phyloP scores from a whole-genome alignment of 1,140 invertebrate genomes.

The Cotesia typhae region DNA sequence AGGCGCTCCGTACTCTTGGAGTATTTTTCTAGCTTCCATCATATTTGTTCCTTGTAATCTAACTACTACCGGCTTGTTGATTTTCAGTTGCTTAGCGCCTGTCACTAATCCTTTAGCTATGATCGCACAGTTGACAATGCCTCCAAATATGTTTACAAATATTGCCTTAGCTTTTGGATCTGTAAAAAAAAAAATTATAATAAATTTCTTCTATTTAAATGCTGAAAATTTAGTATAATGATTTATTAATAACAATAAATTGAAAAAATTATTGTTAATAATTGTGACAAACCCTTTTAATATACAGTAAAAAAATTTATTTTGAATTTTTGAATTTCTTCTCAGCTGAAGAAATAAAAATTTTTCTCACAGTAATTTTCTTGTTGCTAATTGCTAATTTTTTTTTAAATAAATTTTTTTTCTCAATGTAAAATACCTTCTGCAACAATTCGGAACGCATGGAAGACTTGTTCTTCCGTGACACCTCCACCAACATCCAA shows the following conservation, averaged over 20 bases:
- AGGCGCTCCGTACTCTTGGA: slow-evolving; percentile 83
- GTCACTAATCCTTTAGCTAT: slow-evolving; percentile 95
- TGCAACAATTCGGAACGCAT: slow-evolving; percentile 77
- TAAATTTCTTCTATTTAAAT: slow-evolving; percentile 29
- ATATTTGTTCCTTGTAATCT: slow-evolving; percentile 86
- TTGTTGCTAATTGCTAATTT: too few species aligned
- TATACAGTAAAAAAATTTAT: too few species aligned
- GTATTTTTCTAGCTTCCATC: slow-evolving; percentile 72
- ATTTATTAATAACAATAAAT: too few species aligned
- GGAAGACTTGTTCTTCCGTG: slow-evolving; percentile 77
- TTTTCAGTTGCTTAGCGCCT: slow-evolving; percentile 81
- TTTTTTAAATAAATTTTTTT: slow-evolving; percentile 14
- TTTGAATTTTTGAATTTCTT: too few species aligned
- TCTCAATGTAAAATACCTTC: slow-evolving; percentile 55
- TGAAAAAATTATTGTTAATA: too few species aligned
- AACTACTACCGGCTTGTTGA: slow-evolving; percentile 91
- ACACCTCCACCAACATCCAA: slow-evolving; percentile 83
- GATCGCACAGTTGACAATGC: slow-evolving; percentile 98
- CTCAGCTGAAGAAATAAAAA: too few species aligned
- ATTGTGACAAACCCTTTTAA: too few species aligned
- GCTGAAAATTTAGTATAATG: slow-evolving; percentile 3
- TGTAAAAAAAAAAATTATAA: slow-evolving; percentile 31
- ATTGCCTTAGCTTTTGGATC: slow-evolving; percentile 94
- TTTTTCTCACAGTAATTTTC: too few species aligned
- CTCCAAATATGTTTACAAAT: slow-evolving; percentile 98